Base-by-base conservation (phyloP, 2,113 vertebrate species). In the Dasypus novemcinctus region DNA sequence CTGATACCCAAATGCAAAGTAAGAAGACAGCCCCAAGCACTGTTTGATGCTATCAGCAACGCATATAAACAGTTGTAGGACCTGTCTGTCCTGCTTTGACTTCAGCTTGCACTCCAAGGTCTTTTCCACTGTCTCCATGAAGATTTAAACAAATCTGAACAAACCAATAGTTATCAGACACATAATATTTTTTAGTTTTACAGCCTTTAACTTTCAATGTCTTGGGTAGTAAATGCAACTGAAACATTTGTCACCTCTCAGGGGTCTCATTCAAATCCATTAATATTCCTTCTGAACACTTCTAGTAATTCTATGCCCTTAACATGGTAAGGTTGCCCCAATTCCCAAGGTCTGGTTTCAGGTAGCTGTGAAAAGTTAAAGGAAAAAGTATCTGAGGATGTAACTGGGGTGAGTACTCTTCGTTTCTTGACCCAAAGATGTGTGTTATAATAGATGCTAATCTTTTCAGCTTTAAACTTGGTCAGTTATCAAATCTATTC, bases 111-210 rank as follows among this genome's bases (percentile, higher is more conserved):
- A 49, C 17, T 8, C 17, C 43, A 80, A 14, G 18, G 46, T 95
- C 63, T 63, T 87, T 94, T 64, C 21, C 54, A 71, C 66, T 49
- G 63, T 81, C 31, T 71, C 41, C 38, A 66, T 54, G 38, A 63
- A 74, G 46, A 72, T 89, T 93, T 33, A 88, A 87, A 83, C 18
- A 57, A 94, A 91, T 64, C 4, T 13, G 86, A 92, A 33, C 31
- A 38, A 38, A 69, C 3, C n/a, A 93, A 13, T 36, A 94, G 33
- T 82, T 89, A 69, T 68, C 41, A 80, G 49, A 33, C 23, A 23
- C 7, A 87, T 74, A 66, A 5, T 91, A 15, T 63, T 12, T 88
- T 46, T 93, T 68, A 27, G 23, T 90, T 36, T 79, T 64, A 57
- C 4, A 38, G n/a, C 25, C 23, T 86, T 91, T 72, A 85, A 61